Conservation (phyloP, 2,888 invertebrate genomes). For the Platynereis dumerilii region DNA sequence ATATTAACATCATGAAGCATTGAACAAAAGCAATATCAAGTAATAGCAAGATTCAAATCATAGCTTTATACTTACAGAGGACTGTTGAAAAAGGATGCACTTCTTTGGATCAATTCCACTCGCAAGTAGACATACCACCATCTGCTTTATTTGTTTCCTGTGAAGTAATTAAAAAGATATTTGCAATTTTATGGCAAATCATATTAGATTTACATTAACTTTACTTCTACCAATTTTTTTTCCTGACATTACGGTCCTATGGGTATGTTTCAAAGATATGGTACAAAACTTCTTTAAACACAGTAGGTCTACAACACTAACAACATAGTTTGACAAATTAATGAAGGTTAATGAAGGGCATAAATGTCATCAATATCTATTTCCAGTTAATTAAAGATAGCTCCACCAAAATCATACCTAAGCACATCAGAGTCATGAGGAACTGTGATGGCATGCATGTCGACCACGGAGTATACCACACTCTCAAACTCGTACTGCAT, state of each 20-base stretch:
- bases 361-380: no score
- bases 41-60: no score
- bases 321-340: no score
- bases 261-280: no score
- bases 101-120: constrained; percentile 87
- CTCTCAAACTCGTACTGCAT: constrained; percentile 75
- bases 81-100: constrained; percentile 86
- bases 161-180: neutral
- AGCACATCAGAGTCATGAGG: constrained; percentile 68
- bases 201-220: no score
- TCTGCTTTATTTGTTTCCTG: constrained; percentile 72
- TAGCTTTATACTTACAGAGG: constrained; percentile 67
- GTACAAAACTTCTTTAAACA: no score
- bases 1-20: constrained; percentile 1
- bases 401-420: constrained; percentile 48
- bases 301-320: no score
- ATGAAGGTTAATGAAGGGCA: no score
- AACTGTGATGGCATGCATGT: constrained; percentile 89
- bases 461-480: constrained; percentile 80
- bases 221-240: no score
- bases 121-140: constrained; percentile 85
- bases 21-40: neutral
- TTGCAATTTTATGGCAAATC: no score
- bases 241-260: no score
- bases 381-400: no score